Conservation (phyloP, 2,797 vertebrate genomes). For the Hippoglossus hippoglossus region DNA sequence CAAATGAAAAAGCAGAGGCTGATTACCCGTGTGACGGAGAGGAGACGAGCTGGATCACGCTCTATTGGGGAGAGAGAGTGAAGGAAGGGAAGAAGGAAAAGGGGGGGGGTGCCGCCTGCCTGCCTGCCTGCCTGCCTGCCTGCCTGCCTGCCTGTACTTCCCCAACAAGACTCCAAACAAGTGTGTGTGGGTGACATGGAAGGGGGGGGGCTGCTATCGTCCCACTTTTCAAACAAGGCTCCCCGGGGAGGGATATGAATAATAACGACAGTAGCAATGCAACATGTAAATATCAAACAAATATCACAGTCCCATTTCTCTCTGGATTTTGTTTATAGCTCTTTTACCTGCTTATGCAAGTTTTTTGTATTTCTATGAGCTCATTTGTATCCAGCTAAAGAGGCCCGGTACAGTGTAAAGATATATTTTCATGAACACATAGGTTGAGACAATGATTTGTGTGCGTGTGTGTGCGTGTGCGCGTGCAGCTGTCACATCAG, state of each 20-base stretch:
- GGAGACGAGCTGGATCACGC: slow-evolving; percentile 73
- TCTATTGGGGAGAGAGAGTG: slow-evolving; percentile 57
- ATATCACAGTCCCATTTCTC: slow-evolving; percentile 45
- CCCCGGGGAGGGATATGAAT: slow-evolving; percentile 75
- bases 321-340: slow-evolving; percentile 40
- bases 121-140: too few relatives aligned
- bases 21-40: slow-evolving; percentile 82
- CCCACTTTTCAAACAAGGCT: slow-evolving; percentile 71
- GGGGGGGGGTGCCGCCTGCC: background rate
- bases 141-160: slow-evolving; percentile 54
- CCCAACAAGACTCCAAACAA: slow-evolving; percentile 63
- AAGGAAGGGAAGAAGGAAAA: slow-evolving; percentile 3
- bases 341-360: slow-evolving; percentile 22
- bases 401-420: background rate
- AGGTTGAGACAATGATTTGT: slow-evolving; percentile 4
- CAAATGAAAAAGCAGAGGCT: slow-evolving; percentile 84
- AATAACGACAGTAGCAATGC: slow-evolving; percentile 66
- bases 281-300: slow-evolving; percentile 73
- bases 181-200: slow-evolving; percentile 42
- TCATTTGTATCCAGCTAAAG: slow-evolving; percentile 15
- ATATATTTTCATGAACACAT: slow-evolving; percentile 14
- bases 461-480: slow-evolving; percentile 4
- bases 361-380: slow-evolving; percentile 17
- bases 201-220: slow-evolving; percentile 44
- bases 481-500: slow-evolving; percentile 66